phyloP scores from a whole-genome alignment of 2,888 invertebrate genomes.

The Drosophila mettleri region DNA sequence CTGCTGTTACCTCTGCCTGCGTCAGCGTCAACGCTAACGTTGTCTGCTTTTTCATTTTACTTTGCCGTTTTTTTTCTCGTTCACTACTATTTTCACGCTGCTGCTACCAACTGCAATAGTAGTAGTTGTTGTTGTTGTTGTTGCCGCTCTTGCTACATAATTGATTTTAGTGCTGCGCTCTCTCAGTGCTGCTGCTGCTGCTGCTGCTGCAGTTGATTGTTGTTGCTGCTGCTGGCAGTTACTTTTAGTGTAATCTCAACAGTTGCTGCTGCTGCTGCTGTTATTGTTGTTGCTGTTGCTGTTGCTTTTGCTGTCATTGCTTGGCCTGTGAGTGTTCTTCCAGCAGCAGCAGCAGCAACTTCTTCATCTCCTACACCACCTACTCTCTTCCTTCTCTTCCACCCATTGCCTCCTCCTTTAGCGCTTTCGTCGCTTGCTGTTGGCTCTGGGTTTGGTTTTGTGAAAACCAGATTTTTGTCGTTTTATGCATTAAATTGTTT shows the following conservation, averaged over 20 bases:
- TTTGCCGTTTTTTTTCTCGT: constrained; percentile 56
- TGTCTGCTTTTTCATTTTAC: constrained; percentile 67
- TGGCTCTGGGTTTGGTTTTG: constrained; percentile 74
- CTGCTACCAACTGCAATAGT: constrained; percentile 55
- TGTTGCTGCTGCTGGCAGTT: constrained; percentile 68
- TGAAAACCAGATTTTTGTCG: constrained; percentile 82
- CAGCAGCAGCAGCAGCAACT: constrained; percentile 59
- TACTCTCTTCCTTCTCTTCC: constrained; percentile 24
- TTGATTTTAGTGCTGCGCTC: constrained; percentile 82
- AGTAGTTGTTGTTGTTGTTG: constrained; percentile 33
- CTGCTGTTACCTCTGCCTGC: constrained; percentile 30
- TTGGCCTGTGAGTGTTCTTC: constrained; percentile 61
- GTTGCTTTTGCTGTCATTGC: constrained; percentile 23
- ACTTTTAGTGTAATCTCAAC: constrained; percentile 79
- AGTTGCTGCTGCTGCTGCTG: constrained; percentile 58
- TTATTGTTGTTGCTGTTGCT: constrained; percentile 21
- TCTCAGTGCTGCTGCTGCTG: constrained; percentile 55
- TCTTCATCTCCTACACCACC: constrained; percentile 36
- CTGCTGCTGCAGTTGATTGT: constrained; percentile 27
- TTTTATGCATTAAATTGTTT: constrained; percentile 83
- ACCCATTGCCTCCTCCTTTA: constrained; percentile 56
- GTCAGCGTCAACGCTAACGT: constrained; percentile 43
- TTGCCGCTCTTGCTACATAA: constrained; percentile 76
- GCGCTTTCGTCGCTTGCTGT: constrained; percentile 70
- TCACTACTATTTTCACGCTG: constrained; percentile 81